Base-by-base conservation (phyloP, 1,140 invertebrate genomes). In the Telenomus remus region DNA sequence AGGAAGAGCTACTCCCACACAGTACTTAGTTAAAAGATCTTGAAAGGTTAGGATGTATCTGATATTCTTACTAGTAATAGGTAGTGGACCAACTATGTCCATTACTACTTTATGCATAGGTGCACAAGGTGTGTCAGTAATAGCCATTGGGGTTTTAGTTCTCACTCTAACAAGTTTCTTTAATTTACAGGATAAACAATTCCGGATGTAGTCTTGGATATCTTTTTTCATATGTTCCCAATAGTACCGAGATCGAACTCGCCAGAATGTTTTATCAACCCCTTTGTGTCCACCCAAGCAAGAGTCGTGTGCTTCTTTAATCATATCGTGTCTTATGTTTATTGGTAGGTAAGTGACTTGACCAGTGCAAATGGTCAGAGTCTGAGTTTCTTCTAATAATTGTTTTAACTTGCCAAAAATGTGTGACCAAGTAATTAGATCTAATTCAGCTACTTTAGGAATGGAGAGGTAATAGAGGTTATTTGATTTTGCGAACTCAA, bases 141-240 rank as follows among this genome's bases (percentile, higher is more conserved):
- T 59, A 8, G 27, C 12, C 56, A 59, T 59, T n/a, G 46, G 56
- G 4, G 12, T n/a, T 34, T 12, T 19, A 47, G 15, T 35, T 37
- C 35, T 50, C 0, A 50, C 6, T 34, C 48, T 6, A 1, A 34
- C 19, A 10, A 16, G 44, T 59, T 59, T 59, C 11, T 50, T 50
- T 12, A 50, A 50, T 34, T 50, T 50, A 13, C 48, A 50, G 0
- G 7, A 11, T 3, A 50, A 2, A 34, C 27, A 50, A 9, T 50
- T 7, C 34, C 34, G 16, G 9, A 19, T 50, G 7, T n/a, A 49
- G 3, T 16, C 44, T 49, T 59, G 56, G 13, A 59, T 39, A 19
- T 59, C 56, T 12, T 33, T 11, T 59, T 59, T 59, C 10, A 59
- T 14, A 5, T 49, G 15, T 47, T 59, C 56, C 56, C 56, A 59